Evolutionary conservation across 2,797 vertebrate species (phyloP), one percentile per base, ranked within the genome.

Genomic region (Astyanax mexicanus): DNA sequence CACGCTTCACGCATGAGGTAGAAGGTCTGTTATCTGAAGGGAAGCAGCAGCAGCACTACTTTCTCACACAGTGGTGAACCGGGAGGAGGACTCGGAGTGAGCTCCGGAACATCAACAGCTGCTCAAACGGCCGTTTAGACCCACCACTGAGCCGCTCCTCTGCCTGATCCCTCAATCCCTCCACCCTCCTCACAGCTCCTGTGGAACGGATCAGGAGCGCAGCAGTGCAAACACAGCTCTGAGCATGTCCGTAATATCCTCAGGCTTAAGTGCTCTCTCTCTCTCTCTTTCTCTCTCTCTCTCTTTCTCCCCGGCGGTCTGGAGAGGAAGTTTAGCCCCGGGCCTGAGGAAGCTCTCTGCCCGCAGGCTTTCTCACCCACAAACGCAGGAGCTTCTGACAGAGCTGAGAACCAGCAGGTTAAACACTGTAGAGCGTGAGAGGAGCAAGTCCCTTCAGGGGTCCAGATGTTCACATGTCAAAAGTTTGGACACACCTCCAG

Each of bases 261-360:
- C n/a, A 15, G 64, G 73, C 52, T 84, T 81, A 74, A 81, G 62
- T 19, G 68, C 68, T 80, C 73, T 69, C 21, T n/a, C n/a, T n/a
- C n/a, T n/a, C n/a, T n/a, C n/a, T n/a, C n/a, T n/a, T n/a, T n/a
- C n/a, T n/a, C n/a, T n/a, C n/a, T n/a, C n/a, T n/a, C n/a, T n/a
- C n/a, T n/a, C n/a, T n/a, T n/a, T n/a, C n/a, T 47, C 44, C 37
- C 51, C 55, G 67, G 55, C 61, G 27, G 67, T 52, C 27, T 52
- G n/a, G 69, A 75, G 32, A 58, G 72, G 72, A 79, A 51, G 68
- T 78, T 70, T 61, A 78, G 68, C 72, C 58, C 51, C 35, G 8
- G 58, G 75, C 57, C 69, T 73, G 54, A 58, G 64, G 60, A 81
- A 77, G 68, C 57, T 77, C 55, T 69, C 19, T 35, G 32, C 25